phyloP scores from a whole-genome alignment of 2,113 vertebrate species.

The Shinisaurus crocodilurus region DNA sequence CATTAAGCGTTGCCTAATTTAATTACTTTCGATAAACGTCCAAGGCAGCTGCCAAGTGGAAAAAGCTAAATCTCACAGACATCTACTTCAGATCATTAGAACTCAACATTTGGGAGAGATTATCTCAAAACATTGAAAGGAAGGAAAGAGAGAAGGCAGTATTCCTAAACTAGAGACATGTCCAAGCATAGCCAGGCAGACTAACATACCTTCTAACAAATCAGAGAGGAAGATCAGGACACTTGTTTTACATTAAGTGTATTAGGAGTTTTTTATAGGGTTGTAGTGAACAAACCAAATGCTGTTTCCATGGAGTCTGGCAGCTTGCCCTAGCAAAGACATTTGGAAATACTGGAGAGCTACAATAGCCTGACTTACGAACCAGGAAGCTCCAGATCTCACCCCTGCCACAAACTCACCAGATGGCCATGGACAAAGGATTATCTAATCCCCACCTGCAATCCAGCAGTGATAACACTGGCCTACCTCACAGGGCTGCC shows the following conservation, averaged over 20 bases:
- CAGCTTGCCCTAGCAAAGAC: neutral
- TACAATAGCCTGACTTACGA: neutral
- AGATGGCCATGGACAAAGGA: neutral
- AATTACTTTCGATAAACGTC: neutral
- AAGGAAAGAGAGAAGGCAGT: neutral
- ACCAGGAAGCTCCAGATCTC: neutral
- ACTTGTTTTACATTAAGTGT: neutral
- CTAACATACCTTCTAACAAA: neutral
- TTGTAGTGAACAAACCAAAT: neutral
- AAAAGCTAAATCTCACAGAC: accelerated
- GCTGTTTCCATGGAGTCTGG: constrained; percentile 1
- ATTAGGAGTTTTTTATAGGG: neutral
- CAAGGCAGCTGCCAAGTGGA: neutral
- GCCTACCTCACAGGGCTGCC: neutral
- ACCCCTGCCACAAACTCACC: neutral
- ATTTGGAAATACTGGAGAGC: neutral
- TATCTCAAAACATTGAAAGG: neutral
- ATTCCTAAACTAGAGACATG: neutral
- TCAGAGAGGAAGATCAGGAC: neutral
- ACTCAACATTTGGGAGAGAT: neutral
- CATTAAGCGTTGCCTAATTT: constrained; percentile 20
- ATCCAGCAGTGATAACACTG: too few relatives aligned
- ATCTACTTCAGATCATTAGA: neutral
- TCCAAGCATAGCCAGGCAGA: neutral
- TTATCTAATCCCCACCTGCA: too few relatives aligned